These are phyloP conservation scores for Stenchaetothrips biformis DNA, from an alignment of 2,888 invertebrate genomes.

Conservation along the genomic window DNA sequence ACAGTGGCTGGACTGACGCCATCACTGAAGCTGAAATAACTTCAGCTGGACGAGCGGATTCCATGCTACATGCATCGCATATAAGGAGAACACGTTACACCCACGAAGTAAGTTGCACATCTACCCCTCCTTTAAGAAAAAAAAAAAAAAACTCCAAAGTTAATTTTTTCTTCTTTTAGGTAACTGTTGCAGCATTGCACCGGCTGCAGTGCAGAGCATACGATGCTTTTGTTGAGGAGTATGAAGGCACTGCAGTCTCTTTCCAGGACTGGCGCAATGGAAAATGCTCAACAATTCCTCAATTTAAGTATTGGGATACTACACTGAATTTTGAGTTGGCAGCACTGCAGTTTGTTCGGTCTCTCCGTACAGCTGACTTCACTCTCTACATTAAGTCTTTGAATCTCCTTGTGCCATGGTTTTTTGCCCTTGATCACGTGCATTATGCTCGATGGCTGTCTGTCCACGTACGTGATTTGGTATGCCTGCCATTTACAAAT, in stretches of 20 bases:
- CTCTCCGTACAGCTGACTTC: not conserved
- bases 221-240: not conserved
- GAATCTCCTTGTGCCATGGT: not conserved
- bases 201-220: not conserved
- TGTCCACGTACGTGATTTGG: not conserved
- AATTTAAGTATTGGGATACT: not conserved
- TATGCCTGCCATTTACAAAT: not conserved
- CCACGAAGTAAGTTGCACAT: too few species aligned
- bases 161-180: too few species aligned
- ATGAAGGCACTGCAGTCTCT: not conserved
- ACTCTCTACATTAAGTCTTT: not conserved
- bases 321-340: not conserved
- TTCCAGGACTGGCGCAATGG: not conserved
- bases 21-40: too few species aligned
- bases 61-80: too few species aligned
- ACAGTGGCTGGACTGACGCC: too few species aligned
- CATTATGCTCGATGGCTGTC: not conserved
- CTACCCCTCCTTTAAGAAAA: too few species aligned
- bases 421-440: not conserved
- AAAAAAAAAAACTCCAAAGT: too few species aligned
- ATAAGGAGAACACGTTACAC: too few species aligned
- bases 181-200: not conserved
- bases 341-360: not conserved
- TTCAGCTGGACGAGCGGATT: too few species aligned
- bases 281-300: not conserved